Base-by-base conservation (phyloP, 2,888 invertebrate genomes). In the Macrosoma leucophasiata region DNA sequence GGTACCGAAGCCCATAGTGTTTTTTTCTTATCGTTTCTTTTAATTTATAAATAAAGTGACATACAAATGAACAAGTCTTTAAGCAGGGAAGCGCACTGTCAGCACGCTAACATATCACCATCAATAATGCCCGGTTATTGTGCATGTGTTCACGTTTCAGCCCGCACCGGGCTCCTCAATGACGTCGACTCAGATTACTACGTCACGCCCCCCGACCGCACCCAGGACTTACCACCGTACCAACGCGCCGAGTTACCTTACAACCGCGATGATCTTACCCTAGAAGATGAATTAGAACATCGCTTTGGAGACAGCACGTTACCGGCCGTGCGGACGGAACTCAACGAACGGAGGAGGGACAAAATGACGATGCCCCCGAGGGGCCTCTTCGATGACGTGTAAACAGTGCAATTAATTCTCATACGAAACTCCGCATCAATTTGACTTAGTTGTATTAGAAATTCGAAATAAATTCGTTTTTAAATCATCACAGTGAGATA, bases 351-450 rank as follows among this genome's bases (percentile, higher is more conserved):
- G 1, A 55, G 74, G 12, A 50, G 73, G 22, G 69, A 70, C 29
- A 86, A 89, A 43, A 86, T 90, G 51, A 90, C 89, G 1, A 87
- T 88, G 39, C 91, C 93, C 0, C 94, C 93, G 0, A 85, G 90
- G 46, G 92, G 93, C 6, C 85, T 95, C 38, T 95, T 95, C 50
- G 94, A 95, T 62, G 94, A 95, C 66, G 93, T 95, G 39, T 94
- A 68, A 47, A 13, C 29, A 72, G 48, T 29, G 25, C 39, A 19
- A 18, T 27, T n/a, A n/a, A n/a, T n/a, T n/a, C n/a, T n/a, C n/a
- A n/a, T n/a, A n/a, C n/a, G n/a, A n/a, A n/a, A n/a, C n/a, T n/a
- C n/a, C n/a, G n/a, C n/a, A n/a, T n/a, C n/a, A n/a, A n/a, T n/a
- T n/a, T n/a, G n/a, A n/a, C n/a, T n/a, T n/a, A n/a, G n/a, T n/a